These are phyloP conservation scores for Megalurothrips usitatus DNA, from an alignment of 2,888 invertebrate species.

Conservation along the genomic window DNA sequence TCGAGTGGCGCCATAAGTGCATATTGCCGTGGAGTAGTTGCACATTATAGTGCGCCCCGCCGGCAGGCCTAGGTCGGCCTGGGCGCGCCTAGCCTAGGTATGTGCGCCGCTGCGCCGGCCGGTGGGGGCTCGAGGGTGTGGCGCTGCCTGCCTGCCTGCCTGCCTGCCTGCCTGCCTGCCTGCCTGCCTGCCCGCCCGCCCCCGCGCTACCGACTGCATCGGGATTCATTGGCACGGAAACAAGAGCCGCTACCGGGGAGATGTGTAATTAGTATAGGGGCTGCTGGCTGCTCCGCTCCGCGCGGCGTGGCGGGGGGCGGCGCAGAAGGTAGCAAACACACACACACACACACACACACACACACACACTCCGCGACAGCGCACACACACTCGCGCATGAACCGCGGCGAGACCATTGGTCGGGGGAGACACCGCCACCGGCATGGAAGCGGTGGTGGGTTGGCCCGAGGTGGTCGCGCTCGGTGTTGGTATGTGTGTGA, in stretches of 20 bases:
- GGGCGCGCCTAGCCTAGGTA: not conserved
- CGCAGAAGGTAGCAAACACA: too few relatives aligned
- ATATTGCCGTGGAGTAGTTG: not conserved
- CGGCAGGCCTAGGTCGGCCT: not conserved
- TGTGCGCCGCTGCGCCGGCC: not conserved
- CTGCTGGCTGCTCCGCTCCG: not conserved
- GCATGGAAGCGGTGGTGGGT: too few relatives aligned
- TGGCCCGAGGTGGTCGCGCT: too few relatives aligned
- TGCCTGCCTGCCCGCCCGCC: not conserved
- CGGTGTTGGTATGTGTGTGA: too few relatives aligned
- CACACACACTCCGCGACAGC: too few relatives aligned
- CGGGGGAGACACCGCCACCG: too few relatives aligned
- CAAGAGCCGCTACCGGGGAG: constrained; percentile 9
- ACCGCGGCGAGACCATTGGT: too few relatives aligned
- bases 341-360: too few relatives aligned
- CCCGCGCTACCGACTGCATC: not conserved
- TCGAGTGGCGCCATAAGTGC: too few relatives aligned
- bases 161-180: not conserved
- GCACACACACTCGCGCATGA: too few relatives aligned
- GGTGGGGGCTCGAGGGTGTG: not conserved
- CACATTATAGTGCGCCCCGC: not conserved
- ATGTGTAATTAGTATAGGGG: constrained; percentile 13
- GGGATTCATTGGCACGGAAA: constrained; percentile 13
- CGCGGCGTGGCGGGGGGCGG: too few relatives aligned
- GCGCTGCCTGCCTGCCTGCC: not conserved